phyloP scores from a whole-genome alignment of 2,888 invertebrate genomes.

The Ennomos erosarius region DNA sequence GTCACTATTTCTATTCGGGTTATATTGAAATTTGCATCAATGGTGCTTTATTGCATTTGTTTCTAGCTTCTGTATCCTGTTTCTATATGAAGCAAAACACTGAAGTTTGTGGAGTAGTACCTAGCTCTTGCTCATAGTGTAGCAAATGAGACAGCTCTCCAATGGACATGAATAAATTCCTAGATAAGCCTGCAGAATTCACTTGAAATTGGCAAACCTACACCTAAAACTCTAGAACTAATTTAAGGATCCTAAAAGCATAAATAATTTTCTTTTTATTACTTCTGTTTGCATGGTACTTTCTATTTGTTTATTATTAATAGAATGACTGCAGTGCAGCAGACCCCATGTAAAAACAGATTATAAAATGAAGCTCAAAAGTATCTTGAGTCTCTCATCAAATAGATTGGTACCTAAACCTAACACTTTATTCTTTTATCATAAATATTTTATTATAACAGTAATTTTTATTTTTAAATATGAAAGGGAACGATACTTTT shows the following conservation, averaged over 20 bases:
- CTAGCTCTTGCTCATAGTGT: constrained; percentile 95
- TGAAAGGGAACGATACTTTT: too few species aligned
- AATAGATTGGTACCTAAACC: constrained; percentile 50
- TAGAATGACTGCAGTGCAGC: constrained; percentile 85
- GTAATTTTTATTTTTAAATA: too few species aligned
- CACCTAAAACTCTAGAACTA: too few species aligned
- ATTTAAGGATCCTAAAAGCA: too few species aligned
- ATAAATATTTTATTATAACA: too few species aligned
- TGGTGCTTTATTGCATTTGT: too few species aligned
- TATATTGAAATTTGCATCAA: too few species aligned
- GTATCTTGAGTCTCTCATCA: constrained; percentile 51
- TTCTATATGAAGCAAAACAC: constrained; percentile 95
- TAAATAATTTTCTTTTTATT: too few species aligned
- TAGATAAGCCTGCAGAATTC: constrained; percentile 85
- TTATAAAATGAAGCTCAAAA: constrained; percentile 46
- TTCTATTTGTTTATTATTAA: too few species aligned
- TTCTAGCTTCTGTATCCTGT: too few species aligned
- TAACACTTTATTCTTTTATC: constrained; percentile 53
- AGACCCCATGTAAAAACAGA: constrained; percentile 34
- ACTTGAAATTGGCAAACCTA: constrained; percentile 69
- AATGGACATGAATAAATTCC: constrained; percentile 92
- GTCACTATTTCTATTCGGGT: too few species aligned
- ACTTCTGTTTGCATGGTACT: too few species aligned
- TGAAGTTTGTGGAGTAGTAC: constrained; percentile 96
- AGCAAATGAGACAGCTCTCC: constrained; percentile 91